Conservation (phyloP, 2,888 invertebrate species). For the Andricus quercusramuli region DNA sequence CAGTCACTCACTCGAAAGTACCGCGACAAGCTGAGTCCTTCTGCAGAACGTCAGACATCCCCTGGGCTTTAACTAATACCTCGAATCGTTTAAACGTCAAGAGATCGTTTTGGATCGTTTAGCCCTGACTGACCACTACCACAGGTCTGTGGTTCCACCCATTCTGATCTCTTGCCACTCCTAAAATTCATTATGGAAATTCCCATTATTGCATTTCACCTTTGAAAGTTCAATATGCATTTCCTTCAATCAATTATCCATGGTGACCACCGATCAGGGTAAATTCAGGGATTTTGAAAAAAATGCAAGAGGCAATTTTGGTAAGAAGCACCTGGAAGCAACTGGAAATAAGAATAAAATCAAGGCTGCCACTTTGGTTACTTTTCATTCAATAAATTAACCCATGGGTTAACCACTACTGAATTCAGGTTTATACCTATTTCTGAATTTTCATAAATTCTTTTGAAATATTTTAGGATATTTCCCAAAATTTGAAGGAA, state of each 20-base stretch:
- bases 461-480: too few relatives aligned
- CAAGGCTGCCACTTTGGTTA: too few relatives aligned
- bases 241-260: background rate
- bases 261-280: too few relatives aligned
- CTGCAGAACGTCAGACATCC: constrained; percentile 4
- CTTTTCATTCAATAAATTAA: too few relatives aligned
- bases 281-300: too few relatives aligned
- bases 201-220: constrained; percentile 11
- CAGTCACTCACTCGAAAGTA: constrained; percentile 26
- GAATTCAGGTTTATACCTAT: too few relatives aligned
- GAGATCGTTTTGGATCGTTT: constrained; percentile 37
- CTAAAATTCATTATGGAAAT: constrained; percentile 6
- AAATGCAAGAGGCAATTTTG: too few relatives aligned
- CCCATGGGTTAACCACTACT: too few relatives aligned
- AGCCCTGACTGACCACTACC: constrained; percentile 11
- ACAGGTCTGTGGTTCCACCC: constrained; percentile 16
- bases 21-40: constrained; percentile 25
- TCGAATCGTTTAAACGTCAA: constrained; percentile 4
- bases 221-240: background rate
- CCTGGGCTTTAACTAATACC: constrained; percentile 20
- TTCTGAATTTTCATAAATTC: too few relatives aligned
- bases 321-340: too few relatives aligned
- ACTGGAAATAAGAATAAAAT: too few relatives aligned
- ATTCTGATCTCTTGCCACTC: constrained; percentile 16
- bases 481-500: too few relatives aligned